Conservation (phyloP, 1,140 invertebrate genomes). For the Heliconius hewitsoni region DNA sequence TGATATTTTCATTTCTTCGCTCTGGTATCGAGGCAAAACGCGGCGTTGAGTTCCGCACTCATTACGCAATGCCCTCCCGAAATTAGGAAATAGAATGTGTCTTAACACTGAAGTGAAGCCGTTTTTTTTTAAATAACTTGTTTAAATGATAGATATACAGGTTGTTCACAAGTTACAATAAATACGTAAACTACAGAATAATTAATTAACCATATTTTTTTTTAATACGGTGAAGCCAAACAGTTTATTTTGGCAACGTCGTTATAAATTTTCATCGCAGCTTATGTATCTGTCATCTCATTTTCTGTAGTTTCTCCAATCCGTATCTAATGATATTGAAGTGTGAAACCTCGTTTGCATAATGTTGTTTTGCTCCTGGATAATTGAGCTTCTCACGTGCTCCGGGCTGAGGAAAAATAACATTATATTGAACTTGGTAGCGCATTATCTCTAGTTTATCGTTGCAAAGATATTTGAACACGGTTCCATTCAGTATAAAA, state of each 20-base stretch:
- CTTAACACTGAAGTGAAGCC: too few relatives aligned
- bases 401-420: neutral
- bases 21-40: too few relatives aligned
- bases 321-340: neutral
- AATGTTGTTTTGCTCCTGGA: slow-evolving; percentile 10
- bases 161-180: neutral
- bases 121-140: neutral
- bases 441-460: neutral
- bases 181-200: neutral
- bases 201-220: neutral
- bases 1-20: too few relatives aligned
- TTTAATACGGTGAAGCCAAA: neutral
- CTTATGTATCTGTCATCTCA: neutral
- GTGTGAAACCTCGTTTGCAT: slow-evolving; percentile 11
- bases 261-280: neutral
- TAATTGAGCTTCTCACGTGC: slow-evolving; percentile 11
- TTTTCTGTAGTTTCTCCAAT: neutral
- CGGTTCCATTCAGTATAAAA: neutral
- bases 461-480: neutral
- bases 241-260: neutral
- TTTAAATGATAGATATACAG: neutral
- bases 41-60: too few relatives aligned
- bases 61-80: too few relatives aligned
- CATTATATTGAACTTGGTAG: neutral
- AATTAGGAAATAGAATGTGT: too few relatives aligned